Conservation (phyloP, 2,888 invertebrate genomes). For the Pseudeuparius sepicola region DNA sequence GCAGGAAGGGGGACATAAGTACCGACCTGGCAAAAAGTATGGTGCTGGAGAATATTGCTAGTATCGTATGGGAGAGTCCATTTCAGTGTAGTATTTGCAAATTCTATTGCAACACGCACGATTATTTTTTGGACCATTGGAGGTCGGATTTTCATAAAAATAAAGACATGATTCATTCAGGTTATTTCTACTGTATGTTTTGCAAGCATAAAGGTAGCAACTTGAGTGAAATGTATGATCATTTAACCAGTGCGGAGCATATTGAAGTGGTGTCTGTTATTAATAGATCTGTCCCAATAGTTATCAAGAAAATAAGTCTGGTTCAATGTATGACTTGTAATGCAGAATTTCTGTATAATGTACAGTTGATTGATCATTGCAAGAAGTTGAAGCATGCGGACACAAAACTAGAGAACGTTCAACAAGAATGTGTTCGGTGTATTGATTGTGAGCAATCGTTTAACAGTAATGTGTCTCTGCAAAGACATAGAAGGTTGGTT, state of each 20-base stretch:
- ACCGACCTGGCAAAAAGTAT: slow-evolving; percentile 49
- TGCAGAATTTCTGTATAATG: slow-evolving; percentile 61
- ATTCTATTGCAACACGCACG: slow-evolving; percentile 72
- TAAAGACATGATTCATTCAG: slow-evolving; percentile 42
- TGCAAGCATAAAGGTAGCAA: slow-evolving; percentile 60
- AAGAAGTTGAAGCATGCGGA: slow-evolving; percentile 38
- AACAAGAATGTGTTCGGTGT: slow-evolving; percentile 50
- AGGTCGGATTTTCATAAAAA: slow-evolving; percentile 51
- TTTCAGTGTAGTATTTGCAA: slow-evolving; percentile 78
- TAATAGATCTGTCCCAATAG: slow-evolving; percentile 71
- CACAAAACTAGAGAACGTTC: slow-evolving; percentile 30
- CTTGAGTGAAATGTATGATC: slow-evolving; percentile 56
- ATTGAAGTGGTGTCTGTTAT: slow-evolving; percentile 64
- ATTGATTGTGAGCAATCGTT: slow-evolving; percentile 48
- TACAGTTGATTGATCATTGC: slow-evolving; percentile 58
- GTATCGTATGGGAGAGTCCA: slow-evolving; percentile 70
- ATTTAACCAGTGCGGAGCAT: slow-evolving; percentile 57
- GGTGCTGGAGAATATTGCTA: slow-evolving; percentile 66
- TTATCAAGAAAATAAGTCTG: slow-evolving; percentile 56
- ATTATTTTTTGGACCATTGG: slow-evolving; percentile 66
- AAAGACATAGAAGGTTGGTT: slow-evolving; percentile 53
- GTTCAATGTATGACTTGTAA: slow-evolving; percentile 58
- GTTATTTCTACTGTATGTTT: slow-evolving; percentile 61
- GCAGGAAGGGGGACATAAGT: slow-evolving; percentile 56
- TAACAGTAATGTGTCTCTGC: slow-evolving; percentile 55